phyloP scores from a whole-genome alignment of 1,140 invertebrate genomes.

The Schlechtendalia chinensis region DNA sequence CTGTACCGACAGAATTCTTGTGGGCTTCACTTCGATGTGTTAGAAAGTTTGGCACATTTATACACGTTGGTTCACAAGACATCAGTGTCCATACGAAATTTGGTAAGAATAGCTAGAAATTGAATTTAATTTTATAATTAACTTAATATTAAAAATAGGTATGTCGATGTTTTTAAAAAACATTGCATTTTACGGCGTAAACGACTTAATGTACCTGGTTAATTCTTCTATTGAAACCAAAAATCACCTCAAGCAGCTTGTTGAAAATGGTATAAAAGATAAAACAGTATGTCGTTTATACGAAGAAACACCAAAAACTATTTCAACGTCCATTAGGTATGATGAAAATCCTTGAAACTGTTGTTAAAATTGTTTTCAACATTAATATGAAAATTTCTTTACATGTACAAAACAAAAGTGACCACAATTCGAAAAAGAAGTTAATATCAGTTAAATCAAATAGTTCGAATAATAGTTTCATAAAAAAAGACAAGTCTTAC shows the following conservation, averaged over 20 bases:
- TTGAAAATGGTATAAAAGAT: constrained; percentile 26
- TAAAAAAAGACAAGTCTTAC: constrained; percentile 29
- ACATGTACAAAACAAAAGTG: not conserved
- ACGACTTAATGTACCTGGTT: not conserved
- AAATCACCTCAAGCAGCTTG: constrained; percentile 35
- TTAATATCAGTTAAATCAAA: not conserved
- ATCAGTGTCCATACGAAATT: constrained; percentile 15
- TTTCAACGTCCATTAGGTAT: not conserved
- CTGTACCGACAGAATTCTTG: constrained; percentile 33
- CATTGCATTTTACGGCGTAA: not conserved
- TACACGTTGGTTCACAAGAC: constrained; percentile 36
- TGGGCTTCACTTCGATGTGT: constrained; percentile 47
- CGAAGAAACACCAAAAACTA: not conserved
- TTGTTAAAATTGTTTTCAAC: not conserved
- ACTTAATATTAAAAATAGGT: constrained; percentile 27
- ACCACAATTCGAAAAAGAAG: not conserved
- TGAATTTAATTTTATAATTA: not conserved
- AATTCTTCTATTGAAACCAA: constrained; percentile 20
- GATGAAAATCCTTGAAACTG: not conserved
- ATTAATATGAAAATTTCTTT: not conserved
- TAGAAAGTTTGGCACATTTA: constrained; percentile 36
- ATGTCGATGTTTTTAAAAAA: constrained; percentile 39
- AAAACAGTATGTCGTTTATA: constrained; percentile 6
- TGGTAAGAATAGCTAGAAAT: constrained; percentile 23
- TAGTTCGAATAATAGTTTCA: not conserved